These are phyloP conservation scores for Tipula vernalis DNA, from an alignment of 2,888 invertebrate genomes.

Conservation along the genomic window DNA sequence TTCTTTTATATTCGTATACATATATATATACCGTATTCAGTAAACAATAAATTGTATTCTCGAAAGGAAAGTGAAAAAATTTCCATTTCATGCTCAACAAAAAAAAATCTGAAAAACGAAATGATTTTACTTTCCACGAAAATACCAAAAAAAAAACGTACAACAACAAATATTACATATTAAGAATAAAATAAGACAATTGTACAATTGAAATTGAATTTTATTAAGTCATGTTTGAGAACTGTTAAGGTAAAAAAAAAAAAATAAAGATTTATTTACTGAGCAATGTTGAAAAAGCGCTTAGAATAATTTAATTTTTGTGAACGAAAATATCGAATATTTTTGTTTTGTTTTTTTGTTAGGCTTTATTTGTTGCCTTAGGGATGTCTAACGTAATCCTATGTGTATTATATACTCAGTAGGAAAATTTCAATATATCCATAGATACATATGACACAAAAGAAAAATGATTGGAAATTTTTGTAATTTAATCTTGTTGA, in stretches of 20 bases:
- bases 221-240: neutral
- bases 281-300: neutral
- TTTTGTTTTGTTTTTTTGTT: neutral
- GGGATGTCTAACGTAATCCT: neutral
- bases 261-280: neutral
- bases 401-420: too few relatives aligned
- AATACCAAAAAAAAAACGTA: neutral
- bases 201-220: neutral
- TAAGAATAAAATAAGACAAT: neutral
- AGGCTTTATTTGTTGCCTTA: neutral
- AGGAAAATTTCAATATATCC: neutral
- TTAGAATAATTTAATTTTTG: neutral
- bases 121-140: neutral
- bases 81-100: neutral
- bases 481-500: neutral
- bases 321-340: neutral
- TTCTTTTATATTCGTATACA: neutral
- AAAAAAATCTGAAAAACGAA: neutral
- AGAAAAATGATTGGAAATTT: neutral
- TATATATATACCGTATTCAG: neutral
- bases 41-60: neutral
- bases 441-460: neutral
- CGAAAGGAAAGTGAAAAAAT: neutral
- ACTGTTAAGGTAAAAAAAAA: neutral
- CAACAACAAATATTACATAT: neutral